A percentile compares a stretch with the other conserved stretches of the same genome.
Evolutionary conservation across 2,113 vertebrate species (phyloP).

Genomic region (Gulo gulo): DNA sequence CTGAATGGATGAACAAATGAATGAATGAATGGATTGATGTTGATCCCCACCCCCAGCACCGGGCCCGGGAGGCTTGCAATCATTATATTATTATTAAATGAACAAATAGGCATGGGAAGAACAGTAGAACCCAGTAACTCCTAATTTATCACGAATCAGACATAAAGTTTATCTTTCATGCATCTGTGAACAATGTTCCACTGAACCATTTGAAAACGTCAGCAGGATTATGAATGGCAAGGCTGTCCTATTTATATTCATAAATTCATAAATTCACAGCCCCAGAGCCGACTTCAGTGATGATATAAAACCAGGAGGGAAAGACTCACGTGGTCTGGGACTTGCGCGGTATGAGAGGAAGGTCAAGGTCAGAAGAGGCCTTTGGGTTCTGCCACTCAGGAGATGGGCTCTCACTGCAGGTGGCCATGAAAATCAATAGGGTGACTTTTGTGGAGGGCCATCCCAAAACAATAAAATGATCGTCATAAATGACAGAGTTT

Average conservation of each 20-base stretch:
- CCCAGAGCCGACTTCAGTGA: background rate
- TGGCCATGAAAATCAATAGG: no score
- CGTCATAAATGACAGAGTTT: background rate
- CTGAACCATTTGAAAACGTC: background rate
- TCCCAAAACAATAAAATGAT: background rate
- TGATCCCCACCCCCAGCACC: background rate
- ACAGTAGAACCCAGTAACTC: background rate
- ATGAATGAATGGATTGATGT: background rate
- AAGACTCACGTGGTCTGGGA: background rate
- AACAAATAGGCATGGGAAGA: background rate
- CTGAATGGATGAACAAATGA: background rate
- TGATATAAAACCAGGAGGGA: background rate
- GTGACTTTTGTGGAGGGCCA: no score
- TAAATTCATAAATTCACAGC: background rate
- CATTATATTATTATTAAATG: background rate
- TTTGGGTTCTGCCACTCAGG: background rate
- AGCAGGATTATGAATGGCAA: background rate
- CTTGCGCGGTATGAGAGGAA: accelerated
- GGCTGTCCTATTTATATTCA: conserved; percentile 15
- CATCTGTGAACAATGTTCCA: background rate
- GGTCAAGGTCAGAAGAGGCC: background rate
- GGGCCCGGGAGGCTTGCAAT: background rate
- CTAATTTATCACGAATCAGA: background rate
- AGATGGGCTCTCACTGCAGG: background rate
- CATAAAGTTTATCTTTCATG: background rate